These are phyloP conservation scores for Orussus abietinus DNA, from an alignment of 1,140 invertebrate genomes.

Conservation along the genomic window DNA sequence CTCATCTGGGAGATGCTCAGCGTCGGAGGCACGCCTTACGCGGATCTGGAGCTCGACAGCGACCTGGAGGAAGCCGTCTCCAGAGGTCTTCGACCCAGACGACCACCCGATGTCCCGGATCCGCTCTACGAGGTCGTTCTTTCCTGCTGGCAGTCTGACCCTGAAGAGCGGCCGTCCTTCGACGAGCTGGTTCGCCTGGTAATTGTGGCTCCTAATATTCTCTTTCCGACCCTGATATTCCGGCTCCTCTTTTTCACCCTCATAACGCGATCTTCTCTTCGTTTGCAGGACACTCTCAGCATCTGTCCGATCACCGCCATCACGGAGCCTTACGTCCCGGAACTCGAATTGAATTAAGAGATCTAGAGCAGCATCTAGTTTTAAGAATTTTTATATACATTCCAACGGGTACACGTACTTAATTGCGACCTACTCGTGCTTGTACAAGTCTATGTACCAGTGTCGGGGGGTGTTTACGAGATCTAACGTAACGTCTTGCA, in stretches of 20 bases:
- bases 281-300: conserved; percentile 42
- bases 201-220: conserved; percentile 15
- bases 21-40: conserved; percentile 78
- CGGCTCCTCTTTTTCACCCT: conserved; percentile 7
- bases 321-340: conserved; percentile 41
- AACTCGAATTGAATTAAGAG: conserved; percentile 43
- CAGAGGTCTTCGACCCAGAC: conserved; percentile 66
- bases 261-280: conserved; percentile 6
- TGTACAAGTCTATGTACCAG: no score
- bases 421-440: no score
- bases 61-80: conserved; percentile 68
- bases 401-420: no score
- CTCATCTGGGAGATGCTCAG: conserved; percentile 79
- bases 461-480: no score
- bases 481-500: no score
- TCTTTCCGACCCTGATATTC: conserved; percentile 5
- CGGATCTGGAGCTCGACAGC: conserved; percentile 58
- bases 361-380: no score
- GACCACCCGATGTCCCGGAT: conserved; percentile 68
- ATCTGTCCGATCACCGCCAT: conserved; percentile 41
- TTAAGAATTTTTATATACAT: no score
- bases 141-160: conserved; percentile 81
- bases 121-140: conserved; percentile 78
- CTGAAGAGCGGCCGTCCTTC: conserved; percentile 72
- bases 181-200: conserved; percentile 56